Conservation (phyloP, 2,797 vertebrate genomes). For the Oreortyx pictus region DNA sequence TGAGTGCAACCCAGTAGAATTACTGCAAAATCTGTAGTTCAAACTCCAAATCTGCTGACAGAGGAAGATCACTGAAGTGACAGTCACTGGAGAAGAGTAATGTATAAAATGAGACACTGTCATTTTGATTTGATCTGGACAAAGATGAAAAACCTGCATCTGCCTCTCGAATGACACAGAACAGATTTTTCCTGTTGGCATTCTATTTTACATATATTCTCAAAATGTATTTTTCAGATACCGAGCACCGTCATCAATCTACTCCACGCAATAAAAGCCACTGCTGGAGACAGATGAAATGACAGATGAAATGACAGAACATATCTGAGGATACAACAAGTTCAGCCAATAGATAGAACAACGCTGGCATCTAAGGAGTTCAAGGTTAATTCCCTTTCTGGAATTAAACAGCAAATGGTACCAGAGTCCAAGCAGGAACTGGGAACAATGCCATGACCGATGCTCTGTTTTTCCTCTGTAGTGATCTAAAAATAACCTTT, state of each 20-base stretch:
- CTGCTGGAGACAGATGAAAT: conserved; percentile 35
- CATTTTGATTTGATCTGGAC: conserved; percentile 62
- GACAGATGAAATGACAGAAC: conserved; percentile 57
- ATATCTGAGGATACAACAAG: conserved; percentile 47
- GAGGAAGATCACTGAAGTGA: conserved; percentile 27
- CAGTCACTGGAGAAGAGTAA: conserved; percentile 14
- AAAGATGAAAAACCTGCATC: conserved; percentile 48
- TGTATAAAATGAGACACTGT: conserved; percentile 43
- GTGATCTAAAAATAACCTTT: conserved; percentile 64
- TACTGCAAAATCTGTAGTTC: conserved; percentile 12
- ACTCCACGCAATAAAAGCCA: conserved; percentile 38
- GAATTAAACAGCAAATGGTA: conserved; percentile 62
- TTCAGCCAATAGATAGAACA: conserved; percentile 50
- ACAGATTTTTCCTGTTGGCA: conserved; percentile 60
- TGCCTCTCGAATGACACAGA: conserved; percentile 51
- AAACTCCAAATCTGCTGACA: conserved; percentile 38
- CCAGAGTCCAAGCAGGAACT: conserved; percentile 52
- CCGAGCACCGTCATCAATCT: not conserved
- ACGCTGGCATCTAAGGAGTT: conserved; percentile 44
- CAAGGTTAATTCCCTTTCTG: conserved; percentile 67
- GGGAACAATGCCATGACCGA: conserved; percentile 49
- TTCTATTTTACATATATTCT: conserved; percentile 59
- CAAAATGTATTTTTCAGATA: conserved; percentile 57
- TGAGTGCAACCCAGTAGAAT: not conserved
- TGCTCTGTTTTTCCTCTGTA: conserved; percentile 36